phyloP scores from a whole-genome alignment of 2,888 invertebrate species.

The Eupithecia inturbata region DNA sequence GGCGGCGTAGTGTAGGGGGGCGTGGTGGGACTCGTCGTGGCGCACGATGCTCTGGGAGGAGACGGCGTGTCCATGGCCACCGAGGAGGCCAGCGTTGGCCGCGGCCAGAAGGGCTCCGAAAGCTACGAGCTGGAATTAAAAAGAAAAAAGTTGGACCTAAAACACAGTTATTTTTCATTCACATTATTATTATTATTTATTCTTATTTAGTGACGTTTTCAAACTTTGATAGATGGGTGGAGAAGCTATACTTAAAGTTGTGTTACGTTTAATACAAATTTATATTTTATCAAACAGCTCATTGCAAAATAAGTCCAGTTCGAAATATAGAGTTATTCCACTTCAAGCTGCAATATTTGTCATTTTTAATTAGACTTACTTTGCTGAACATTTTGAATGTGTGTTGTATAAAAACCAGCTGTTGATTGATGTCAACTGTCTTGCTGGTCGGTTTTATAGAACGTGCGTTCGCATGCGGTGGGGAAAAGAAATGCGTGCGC shows the following conservation, averaged over 20 bases:
- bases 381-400: conserved; percentile 69
- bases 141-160: not conserved
- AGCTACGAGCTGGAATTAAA: conserved; percentile 64
- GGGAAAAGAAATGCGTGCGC: conserved; percentile 48
- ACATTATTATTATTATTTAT: too few relatives aligned
- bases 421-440: conserved; percentile 59
- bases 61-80: conserved; percentile 58
- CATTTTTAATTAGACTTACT: conserved; percentile 52
- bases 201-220: not conserved
- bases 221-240: not conserved
- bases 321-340: conserved; percentile 10
- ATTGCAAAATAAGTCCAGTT: conserved; percentile 2
- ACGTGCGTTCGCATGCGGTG: conserved; percentile 40
- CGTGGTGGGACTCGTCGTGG: conserved; percentile 60
- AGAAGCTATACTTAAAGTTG: not conserved
- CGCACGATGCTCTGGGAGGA: conserved; percentile 71
- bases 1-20: conserved; percentile 46
- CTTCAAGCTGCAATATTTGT: conserved; percentile 21
- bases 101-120: conserved; percentile 71
- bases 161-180: not conserved
- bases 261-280: not conserved
- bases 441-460: conserved; percentile 53
- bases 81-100: conserved; percentile 72
- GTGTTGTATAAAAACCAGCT: conserved; percentile 54
- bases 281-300: not conserved